Evolutionary conservation across 2,113 vertebrate genomes (phyloP), one percentile per base, ranked within the genome.

Genomic region (Strix aluco): DNA sequence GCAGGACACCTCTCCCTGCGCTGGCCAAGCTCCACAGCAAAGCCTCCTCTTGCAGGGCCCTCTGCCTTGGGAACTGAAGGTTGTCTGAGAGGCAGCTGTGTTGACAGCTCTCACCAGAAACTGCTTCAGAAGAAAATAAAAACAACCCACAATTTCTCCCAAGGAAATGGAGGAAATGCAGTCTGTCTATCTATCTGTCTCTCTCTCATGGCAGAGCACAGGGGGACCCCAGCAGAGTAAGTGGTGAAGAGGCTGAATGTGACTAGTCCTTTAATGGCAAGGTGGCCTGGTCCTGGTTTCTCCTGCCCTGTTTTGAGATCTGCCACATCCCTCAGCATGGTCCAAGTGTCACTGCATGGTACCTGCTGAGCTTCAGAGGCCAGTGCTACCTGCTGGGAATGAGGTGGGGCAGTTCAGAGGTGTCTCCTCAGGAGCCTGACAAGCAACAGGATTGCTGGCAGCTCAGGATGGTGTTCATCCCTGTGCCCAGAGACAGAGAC

Each of bases 271-370:
- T 66, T 84, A 46, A 42, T 29, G 26, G 25, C 20, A 54, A 78
- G 15, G 25, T 72, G 72, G 17, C 57, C 49, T n/a, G 27, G 4
- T 70, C 55, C 32, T 65, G 34, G 23, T 63, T 82, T 83, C 51
- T 84, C 52, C 40, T 66, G 21, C 15, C 20, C 46, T 42, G 21
- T 25, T 66, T 73, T 67, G 66, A 61, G 46, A 34, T 34, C n/a
- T 1, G 3, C 30, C 34, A n/a, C 14, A 5, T 44, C 47, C 29
- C 44, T 58, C 36, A n/a, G 51, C 59, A 36, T 3, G 2, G 26
- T 25, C 22, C 0, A 0, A 42, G n/a, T 40, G 23, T 69, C 62
- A 21, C n/a, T 42, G 36, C 42, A 42, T 18, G 1, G 2, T 21
- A 42, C 52, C 75, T 86, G 69, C 44, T 29, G 38, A 65, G n/a